Evolutionary conservation across 2,113 vertebrate genomes (phyloP), one percentile per base, ranked within the genome.

Genomic region (Bubo bubo): DNA sequence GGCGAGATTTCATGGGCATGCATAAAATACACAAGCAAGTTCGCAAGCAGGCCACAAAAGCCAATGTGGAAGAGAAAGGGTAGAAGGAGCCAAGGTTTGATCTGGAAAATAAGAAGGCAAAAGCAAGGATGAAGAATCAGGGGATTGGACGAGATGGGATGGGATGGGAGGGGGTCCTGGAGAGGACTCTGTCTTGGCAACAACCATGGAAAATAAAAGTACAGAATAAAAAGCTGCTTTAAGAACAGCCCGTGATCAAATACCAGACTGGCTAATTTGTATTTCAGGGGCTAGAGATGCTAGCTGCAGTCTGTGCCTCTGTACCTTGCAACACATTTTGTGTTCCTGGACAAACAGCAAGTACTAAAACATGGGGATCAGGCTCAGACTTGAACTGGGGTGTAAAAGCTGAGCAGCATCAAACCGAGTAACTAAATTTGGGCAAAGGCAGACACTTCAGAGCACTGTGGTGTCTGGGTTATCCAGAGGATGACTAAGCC

Each of bases 141-240:
- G 91, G 80, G 92, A 90, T 91, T 87, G 96, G 96, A 96, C 8
- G 86, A 94, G 88, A 93, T 73, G 90, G 86, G 93, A 93, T 93
- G 94, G 88, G 93, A 85, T 95, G 95, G 95, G 97, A 97, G 95
- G 97, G 98, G 97, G 97, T 98, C 97, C 97, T 98, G 98, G 98
- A 98, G 97, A 98, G 97, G 97, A 97, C 97, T 98, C 91, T 93
- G 93, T 86, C 94, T 98, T 98, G 98, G 98, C 98, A 98, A 92
- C 71, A 94, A 85, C 86, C 89, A 11, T 97, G 98, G 98, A 98
- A 98, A 98, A 98, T 98, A 96, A 97, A 98, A 98, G 97, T 97
- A 92, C 94, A 96, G 97, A 97, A 96, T 98, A 96, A 98, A 97
- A 97, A 96, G 85, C 82, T 93, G 94, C 94, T 92, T 83, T 96